Base-by-base conservation (phyloP, 2,888 invertebrate species). In the Melanostoma scalare region DNA sequence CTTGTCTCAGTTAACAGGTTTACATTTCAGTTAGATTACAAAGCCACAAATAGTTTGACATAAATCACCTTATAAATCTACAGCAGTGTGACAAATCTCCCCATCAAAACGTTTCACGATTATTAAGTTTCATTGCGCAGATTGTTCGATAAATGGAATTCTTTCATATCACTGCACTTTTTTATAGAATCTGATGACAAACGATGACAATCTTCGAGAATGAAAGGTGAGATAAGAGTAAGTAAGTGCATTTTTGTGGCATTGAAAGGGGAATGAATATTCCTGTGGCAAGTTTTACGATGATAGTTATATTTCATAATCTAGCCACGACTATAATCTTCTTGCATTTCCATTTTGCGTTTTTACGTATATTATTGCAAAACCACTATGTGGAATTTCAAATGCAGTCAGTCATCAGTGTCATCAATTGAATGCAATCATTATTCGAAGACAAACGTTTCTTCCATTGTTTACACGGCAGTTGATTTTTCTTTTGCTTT, bases 231-330 rank as follows among this genome's bases (percentile, higher is more conserved):
- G 44, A 63, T 52, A 58, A 36, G 44, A 44, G 20, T 36, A 36
- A 44, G 46, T 72, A 42, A 60, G 65, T 74, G 50, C 36, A 73
- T 68, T 78, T 60, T 72, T 78, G 78, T 60, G 78, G 78, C 53
- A 78, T 56, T 58, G n/a, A 60, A 74, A 74, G 56, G 52, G 56
- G 58, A 60, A 75, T 75, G 20, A 20, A 20, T 20, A 20, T 20
- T 44, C 56, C 20, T 73, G 75, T 31, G 65, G 69, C 55, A 31
- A 69, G 38, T 44, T 46, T 35, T 42, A 38, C 20, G 46, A 58
- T 50, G 69, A 48, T 36, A 58, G n/a, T 60, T 58, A 36, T 20
- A 20, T 65, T 65, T 52, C 50, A 78, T 72, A 52, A 46, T 20
- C 10, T 10, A 53, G 8, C n/a, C 50, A 60, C 36, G 20, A 46